These are phyloP conservation scores for Vanessa cardui DNA, from an alignment of 2,888 invertebrate genomes.

Conservation along the genomic window DNA sequence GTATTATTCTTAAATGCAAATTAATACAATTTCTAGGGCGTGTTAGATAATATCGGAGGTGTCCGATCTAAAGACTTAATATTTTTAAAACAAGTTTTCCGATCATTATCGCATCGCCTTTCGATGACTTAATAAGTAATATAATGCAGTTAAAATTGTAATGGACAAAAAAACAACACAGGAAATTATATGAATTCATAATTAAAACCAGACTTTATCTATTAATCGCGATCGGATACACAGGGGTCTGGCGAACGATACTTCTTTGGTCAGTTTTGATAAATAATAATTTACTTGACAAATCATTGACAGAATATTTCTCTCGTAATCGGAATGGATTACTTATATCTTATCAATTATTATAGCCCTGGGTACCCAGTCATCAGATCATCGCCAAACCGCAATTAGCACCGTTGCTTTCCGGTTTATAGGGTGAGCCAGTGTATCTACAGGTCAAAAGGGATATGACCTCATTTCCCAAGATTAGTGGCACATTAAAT, in stretches of 20 bases:
- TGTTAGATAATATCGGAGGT: constrained; percentile 63
- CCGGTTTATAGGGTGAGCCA: no score
- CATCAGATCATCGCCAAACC: no score
- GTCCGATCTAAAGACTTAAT: constrained; percentile 43
- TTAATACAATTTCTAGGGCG: constrained; percentile 66
- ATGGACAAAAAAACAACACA: constrained; percentile 15
- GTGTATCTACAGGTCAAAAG: no score
- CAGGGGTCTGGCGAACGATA: neutral
- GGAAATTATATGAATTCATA: constrained; percentile 13
- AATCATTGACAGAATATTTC: neutral
- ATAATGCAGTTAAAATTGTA: constrained; percentile 22
- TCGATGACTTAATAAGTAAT: constrained; percentile 35
- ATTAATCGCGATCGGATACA: neutral
- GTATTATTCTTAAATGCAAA: constrained; percentile 54
- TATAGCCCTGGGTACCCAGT: no score
- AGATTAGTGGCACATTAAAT: no score
- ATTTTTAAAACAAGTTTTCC: constrained; percentile 30
- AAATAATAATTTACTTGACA: neutral
- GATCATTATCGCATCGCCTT: constrained; percentile 31
- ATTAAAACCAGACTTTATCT: constrained; percentile 5
- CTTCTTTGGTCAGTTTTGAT: neutral
- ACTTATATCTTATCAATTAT: no score
- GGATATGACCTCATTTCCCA: no score
- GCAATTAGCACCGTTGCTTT: no score
- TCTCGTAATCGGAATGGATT: no score